These are phyloP conservation scores for Turnix velox DNA, from an alignment of 2,113 vertebrate species.

Conservation along the genomic window DNA sequence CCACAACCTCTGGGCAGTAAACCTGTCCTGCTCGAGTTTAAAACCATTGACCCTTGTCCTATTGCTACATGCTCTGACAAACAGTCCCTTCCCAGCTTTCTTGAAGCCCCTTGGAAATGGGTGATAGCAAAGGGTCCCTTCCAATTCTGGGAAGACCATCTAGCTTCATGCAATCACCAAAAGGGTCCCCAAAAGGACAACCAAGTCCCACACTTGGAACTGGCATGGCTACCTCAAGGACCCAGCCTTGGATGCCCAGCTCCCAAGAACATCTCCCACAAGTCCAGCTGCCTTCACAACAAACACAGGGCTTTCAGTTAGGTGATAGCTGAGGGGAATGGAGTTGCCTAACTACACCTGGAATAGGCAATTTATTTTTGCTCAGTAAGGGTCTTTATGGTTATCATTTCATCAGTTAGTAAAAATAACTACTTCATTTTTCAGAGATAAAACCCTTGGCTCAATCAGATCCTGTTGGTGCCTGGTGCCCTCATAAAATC, in stretches of 20 bases:
- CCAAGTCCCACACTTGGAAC: not conserved
- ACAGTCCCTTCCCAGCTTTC: too few relatives aligned
- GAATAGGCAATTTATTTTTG: not conserved
- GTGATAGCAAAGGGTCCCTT: not conserved
- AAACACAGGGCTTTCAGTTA: not conserved
- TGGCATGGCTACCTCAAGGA: not conserved
- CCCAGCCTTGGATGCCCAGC: fast-evolving
- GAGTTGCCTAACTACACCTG: not conserved
- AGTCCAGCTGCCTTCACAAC: not conserved
- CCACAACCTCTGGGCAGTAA: too few relatives aligned
- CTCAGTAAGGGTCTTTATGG: not conserved
- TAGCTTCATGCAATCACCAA: not conserved
- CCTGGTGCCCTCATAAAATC: not conserved
- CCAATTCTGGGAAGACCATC: not conserved
- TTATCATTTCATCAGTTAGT: not conserved
- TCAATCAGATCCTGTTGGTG: not conserved
- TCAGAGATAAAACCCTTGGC: not conserved
- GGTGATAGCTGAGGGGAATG: not conserved
- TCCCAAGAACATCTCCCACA: not conserved
- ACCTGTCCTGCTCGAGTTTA: too few relatives aligned
- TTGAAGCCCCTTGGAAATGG: too few relatives aligned
- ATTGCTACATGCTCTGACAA: too few relatives aligned
- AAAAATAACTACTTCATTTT: not conserved
- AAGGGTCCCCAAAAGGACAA: not conserved
- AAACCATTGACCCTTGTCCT: too few relatives aligned